phyloP scores from a whole-genome alignment of 2,113 vertebrate genomes.

The Myiopsitta monachus region DNA sequence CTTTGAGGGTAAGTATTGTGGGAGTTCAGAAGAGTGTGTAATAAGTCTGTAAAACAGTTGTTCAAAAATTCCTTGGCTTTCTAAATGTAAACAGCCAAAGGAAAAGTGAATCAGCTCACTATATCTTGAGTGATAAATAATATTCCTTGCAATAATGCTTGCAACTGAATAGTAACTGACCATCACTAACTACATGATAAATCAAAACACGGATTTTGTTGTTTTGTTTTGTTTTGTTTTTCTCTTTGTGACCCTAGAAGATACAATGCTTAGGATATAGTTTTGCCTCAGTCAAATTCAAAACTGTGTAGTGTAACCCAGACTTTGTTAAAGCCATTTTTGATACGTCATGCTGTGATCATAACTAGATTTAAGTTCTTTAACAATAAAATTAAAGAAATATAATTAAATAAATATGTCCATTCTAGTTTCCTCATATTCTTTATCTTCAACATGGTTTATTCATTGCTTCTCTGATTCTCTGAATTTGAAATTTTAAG shows the following conservation, averaged over 20 bases:
- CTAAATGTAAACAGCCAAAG: not conserved
- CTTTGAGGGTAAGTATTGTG: not conserved
- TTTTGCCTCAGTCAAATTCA: not conserved
- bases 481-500: not conserved
- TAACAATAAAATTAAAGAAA: not conserved
- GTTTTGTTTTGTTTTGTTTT: not conserved
- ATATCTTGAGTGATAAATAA: not conserved
- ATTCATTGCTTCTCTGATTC: not conserved
- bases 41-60: not conserved
- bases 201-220: not conserved
- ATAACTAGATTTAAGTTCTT: not conserved
- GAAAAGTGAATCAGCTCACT: not conserved
- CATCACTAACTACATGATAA: not conserved
- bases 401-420: not conserved
- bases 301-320: not conserved
- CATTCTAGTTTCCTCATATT: not conserved
- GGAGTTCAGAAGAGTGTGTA: not conserved
- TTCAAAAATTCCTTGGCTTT: not conserved
- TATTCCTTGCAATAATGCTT: not conserved
- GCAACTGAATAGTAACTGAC: not conserved
- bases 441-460: not conserved
- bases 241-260: not conserved
- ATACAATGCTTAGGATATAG: not conserved
- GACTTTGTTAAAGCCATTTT: not conserved
- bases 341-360: not conserved